A percentile compares a stretch with the other conserved stretches of the same genome.
Conservation (phyloP, 1,140 invertebrate species). For the Heliconius eleuchia region DNA sequence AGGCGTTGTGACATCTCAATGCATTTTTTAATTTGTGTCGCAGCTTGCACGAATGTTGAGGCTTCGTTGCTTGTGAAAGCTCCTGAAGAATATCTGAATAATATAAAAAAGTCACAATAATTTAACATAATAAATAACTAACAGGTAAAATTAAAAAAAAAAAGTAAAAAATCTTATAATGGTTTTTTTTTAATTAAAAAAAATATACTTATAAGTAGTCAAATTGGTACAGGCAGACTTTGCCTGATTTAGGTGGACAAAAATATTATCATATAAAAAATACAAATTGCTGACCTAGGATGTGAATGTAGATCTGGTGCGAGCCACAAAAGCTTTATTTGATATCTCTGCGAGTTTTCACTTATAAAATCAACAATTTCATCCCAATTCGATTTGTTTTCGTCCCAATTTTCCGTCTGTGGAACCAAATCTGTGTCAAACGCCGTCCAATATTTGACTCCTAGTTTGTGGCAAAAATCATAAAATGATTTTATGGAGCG, state of each 20-base stretch:
- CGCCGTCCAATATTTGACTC: constrained; percentile 85
- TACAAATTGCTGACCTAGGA: constrained; percentile 71
- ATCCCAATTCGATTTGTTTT: constrained; percentile 82
- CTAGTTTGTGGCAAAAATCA: constrained; percentile 85
- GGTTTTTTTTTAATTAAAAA: too few relatives aligned
- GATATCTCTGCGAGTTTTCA: constrained; percentile 82
- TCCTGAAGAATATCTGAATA: constrained; percentile 82
- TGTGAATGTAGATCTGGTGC: constrained; percentile 84
- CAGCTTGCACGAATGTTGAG: constrained; percentile 82
- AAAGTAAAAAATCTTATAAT: too few relatives aligned
- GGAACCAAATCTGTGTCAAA: constrained; percentile 83
- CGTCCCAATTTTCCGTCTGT: constrained; percentile 77
- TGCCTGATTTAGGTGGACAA: too few relatives aligned
- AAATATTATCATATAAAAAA: too few relatives aligned
- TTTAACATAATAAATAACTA: too few relatives aligned
- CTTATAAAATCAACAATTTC: constrained; percentile 82
- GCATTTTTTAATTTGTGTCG: constrained; percentile 84
- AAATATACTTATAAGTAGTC: too few relatives aligned
- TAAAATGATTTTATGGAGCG: constrained; percentile 83
- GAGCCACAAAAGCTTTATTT: constrained; percentile 84
- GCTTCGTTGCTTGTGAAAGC: constrained; percentile 84
- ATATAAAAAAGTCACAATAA: neutral
- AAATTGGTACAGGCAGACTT: too few relatives aligned
- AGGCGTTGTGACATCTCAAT: constrained; percentile 84
- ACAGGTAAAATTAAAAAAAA: too few relatives aligned